Conservation (phyloP, 2,888 invertebrate genomes). For the Agapostemon virescens region DNA sequence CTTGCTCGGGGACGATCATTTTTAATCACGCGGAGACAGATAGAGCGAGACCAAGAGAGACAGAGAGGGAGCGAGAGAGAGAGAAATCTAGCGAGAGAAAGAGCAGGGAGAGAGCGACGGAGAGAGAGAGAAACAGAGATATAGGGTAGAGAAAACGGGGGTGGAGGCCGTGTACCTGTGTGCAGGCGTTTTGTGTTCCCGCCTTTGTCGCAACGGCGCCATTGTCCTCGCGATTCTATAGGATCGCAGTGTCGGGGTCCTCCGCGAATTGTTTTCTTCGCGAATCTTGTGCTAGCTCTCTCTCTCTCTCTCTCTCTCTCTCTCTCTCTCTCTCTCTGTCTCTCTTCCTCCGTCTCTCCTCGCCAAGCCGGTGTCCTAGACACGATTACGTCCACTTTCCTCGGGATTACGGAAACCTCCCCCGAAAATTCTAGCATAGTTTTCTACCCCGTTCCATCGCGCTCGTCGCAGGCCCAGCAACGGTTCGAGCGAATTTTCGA, state of each 20-base stretch:
- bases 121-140: conserved; percentile 16
- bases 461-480: not conserved
- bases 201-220: conserved; percentile 67
- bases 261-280: conserved; percentile 67
- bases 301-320: conserved; percentile 40
- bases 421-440: not conserved
- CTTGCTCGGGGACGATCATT: conserved; percentile 70
- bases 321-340: conserved; percentile 15
- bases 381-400: conserved; percentile 51
- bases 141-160: conserved; percentile 45
- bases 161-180: conserved; percentile 62
- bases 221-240: conserved; percentile 69
- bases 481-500: conserved; percentile 19
- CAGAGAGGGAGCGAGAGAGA: conserved; percentile 42
- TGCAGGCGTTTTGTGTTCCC: conserved; percentile 68
- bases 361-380: conserved; percentile 38
- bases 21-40: conserved; percentile 70
- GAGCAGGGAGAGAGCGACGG: conserved; percentile 27
- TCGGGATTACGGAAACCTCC: conserved; percentile 30
- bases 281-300: conserved; percentile 51
- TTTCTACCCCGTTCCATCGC: not conserved
- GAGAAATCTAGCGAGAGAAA: conserved; percentile 35
- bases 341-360: conserved; percentile 7
- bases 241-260: conserved; percentile 62
- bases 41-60: conserved; percentile 43